These are phyloP conservation scores for Corythoichthys haematopterus DNA, from an alignment of 2,113 vertebrate genomes.

Conservation along the genomic window DNA sequence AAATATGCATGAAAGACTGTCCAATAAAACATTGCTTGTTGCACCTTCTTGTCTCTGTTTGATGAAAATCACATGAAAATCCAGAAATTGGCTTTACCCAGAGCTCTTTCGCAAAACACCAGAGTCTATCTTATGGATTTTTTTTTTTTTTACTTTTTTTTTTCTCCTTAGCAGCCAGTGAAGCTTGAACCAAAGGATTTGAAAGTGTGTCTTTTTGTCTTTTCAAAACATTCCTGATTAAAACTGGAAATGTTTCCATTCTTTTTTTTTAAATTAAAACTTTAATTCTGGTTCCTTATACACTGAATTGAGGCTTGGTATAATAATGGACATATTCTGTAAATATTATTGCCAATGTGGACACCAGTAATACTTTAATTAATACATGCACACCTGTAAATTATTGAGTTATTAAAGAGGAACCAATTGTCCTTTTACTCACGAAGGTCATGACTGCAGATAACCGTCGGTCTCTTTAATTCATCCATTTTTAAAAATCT, in stretches of 20 bases:
- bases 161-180: slow-evolving; percentile 21
- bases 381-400: not conserved
- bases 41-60: slow-evolving; percentile 11
- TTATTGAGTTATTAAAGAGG: no score
- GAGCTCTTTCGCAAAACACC: slow-evolving; percentile 26
- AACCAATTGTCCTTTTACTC: no score
- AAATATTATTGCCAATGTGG: slow-evolving; percentile 3
- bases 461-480: no score
- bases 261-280: slow-evolving; percentile 9
- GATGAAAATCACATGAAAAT: slow-evolving; percentile 33
- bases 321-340: not conserved
- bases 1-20: slow-evolving; percentile 4
- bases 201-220: slow-evolving; percentile 39
- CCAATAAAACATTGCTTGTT: slow-evolving; percentile 20
- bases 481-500: no score
- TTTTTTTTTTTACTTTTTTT: slow-evolving; percentile 31
- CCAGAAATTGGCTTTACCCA: slow-evolving; percentile 13
- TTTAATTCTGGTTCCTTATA: slow-evolving; percentile 17
- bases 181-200: slow-evolving; percentile 45
- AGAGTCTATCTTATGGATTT: slow-evolving; percentile 49
- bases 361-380: not conserved
- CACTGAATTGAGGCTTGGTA: slow-evolving; percentile 10
- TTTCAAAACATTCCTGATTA: slow-evolving; percentile 29
- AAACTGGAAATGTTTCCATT: not conserved
- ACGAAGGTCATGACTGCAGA: no score